Percentiles rank a stretch among this genome's conserved stretches.
These are phyloP conservation scores for Nasonia longicornis DNA, from an alignment of 1,140 invertebrate genomes.

Conservation along the genomic window DNA sequence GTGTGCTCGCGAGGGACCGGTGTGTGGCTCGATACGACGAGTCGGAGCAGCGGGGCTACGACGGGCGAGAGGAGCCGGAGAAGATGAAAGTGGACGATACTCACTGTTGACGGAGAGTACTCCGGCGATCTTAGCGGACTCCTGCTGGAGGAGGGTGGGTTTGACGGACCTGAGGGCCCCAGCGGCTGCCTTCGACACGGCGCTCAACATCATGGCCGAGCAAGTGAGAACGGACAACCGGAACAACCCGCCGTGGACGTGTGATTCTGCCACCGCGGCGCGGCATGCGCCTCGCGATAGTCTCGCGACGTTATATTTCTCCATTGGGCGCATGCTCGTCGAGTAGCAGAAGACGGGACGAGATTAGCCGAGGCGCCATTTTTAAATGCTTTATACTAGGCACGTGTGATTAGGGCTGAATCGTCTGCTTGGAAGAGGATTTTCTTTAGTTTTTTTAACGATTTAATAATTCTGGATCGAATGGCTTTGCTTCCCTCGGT, in stretches of 20 bases:
- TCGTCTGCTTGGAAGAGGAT: no score
- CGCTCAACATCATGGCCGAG: conserved; percentile 75
- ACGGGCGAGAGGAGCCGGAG: background rate
- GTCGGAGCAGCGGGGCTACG: background rate
- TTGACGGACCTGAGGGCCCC: conserved; percentile 74
- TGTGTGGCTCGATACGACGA: background rate
- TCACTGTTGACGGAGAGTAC: conserved; percentile 72
- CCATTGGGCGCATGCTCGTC: background rate
- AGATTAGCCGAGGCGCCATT: background rate
- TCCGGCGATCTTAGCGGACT: conserved; percentile 70
- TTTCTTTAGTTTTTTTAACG: no score
- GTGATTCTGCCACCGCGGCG: conserved; percentile 18
- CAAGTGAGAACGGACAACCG: conserved; percentile 60
- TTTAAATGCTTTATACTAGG: background rate
- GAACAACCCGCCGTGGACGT: conserved; percentile 46
- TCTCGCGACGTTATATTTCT: background rate
- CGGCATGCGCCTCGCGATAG: background rate
- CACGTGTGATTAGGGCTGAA: no score
- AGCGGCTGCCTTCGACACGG: conserved; percentile 72
- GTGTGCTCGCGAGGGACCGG: background rate
- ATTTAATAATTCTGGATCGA: no score
- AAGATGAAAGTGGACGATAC: conserved; percentile 56
- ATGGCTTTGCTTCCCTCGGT: no score
- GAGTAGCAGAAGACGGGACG: background rate
- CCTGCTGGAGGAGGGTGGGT: conserved; percentile 71